Evolutionary conservation across 2,113 vertebrate species (phyloP), one percentile per base, ranked within the genome.

Genomic region (Meles meles): DNA sequence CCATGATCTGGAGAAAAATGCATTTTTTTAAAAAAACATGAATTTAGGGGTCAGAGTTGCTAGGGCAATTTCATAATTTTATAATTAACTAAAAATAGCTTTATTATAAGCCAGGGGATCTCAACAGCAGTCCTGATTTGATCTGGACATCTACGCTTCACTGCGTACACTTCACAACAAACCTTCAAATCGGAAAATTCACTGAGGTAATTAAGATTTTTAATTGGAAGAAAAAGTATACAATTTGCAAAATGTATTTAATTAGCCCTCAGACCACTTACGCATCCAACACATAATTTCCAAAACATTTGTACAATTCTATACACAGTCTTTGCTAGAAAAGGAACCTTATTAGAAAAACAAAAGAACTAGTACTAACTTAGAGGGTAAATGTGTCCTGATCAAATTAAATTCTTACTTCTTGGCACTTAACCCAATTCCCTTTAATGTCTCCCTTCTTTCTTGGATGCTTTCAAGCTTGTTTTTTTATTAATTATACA

Each of bases 401-500:
- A 98, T 96, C 69, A 63, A 96, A 98, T 96, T 96, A 93, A 97
- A 97, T 93, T 87, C 93, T 96, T 97, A 96, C 92, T 98, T 97
- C 79, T 96, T 97, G 96, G 95, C 97, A 98, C 98, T 98, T 98
- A 98, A 98, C 98, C 90, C 93, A 93, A 95, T 98, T 98, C 89
- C 42, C 91, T 98, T 98, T 98, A 98, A 98, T 98, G 94, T 98
- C 86, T 97, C 92, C 81, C 86, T 98, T 98, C 97, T 98, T 98
- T 98, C 96, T 93, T 97, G 93, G 49, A 98, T 95, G 97, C 96
- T 98, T 99, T 98, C 97, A 98, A 98, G 97, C 96, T 98, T 98
- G 97, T 96, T 98, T 98, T 98, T 98, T 96, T 97, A 99, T 99
- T 99, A 99, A 99, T 99, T 99, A 99, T 99, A 99, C 98, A 99